These are phyloP conservation scores for Hydrophis major DNA, from an alignment of 2,797 vertebrate species.

Conservation along the genomic window DNA sequence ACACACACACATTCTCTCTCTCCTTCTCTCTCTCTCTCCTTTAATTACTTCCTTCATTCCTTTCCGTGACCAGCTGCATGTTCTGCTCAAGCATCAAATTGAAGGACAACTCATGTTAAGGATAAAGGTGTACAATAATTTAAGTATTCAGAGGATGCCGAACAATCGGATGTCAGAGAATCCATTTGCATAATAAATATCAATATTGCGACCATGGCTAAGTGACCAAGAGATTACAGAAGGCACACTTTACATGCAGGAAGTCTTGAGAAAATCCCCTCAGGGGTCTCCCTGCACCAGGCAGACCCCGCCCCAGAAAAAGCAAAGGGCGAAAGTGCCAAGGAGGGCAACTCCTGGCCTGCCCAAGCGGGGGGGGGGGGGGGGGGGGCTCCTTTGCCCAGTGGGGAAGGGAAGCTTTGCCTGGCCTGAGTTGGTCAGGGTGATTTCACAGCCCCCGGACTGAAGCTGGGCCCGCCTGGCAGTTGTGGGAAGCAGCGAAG, in stretches of 20 bases:
- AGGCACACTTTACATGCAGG: conserved; percentile 61
- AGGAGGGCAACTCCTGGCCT: conserved; percentile 39
- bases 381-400: background rate
- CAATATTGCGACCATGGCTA: conserved; percentile 72
- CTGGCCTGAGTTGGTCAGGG: conserved; percentile 52
- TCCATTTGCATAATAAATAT: conserved; percentile 79
- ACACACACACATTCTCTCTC: too few relatives aligned
- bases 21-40: background rate
- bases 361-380: conserved; percentile 29
- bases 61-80: background rate
- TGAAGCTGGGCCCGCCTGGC: background rate
- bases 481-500: conserved; percentile 32
- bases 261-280: conserved; percentile 48
- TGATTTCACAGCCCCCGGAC: conserved; percentile 22
- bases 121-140: conserved; percentile 70
- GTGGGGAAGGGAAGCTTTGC: conserved; percentile 60
- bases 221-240: conserved; percentile 66
- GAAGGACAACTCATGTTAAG: conserved; percentile 66
- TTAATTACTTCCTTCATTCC: conserved; percentile 49
- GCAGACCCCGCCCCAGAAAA: background rate
- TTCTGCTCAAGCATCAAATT: conserved; percentile 51
- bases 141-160: conserved; percentile 67
- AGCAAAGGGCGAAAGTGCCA: background rate
- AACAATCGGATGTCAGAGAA: conserved; percentile 73
- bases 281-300: conserved; percentile 24